Conservation (phyloP, 2,888 invertebrate species). For the Lasius fuliginosus region DNA sequence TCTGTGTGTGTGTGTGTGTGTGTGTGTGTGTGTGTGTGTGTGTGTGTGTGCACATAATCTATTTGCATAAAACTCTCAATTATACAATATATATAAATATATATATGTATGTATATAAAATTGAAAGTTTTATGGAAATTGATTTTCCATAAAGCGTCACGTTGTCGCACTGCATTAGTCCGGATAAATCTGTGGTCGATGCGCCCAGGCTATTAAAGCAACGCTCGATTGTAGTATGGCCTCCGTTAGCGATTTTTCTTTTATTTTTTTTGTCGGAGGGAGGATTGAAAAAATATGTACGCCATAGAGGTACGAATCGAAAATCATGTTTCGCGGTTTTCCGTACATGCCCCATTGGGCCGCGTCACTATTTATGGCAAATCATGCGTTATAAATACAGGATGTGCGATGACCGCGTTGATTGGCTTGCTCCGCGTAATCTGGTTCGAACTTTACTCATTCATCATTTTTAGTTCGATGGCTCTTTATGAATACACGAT, state of each 20-base stretch:
- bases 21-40: too few species aligned
- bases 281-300: constrained; percentile 21
- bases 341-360: background rate
- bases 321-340: constrained; percentile 49
- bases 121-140: constrained; percentile 69
- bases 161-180: constrained; percentile 59
- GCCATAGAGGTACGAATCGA: constrained; percentile 4
- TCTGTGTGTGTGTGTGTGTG: too few species aligned
- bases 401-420: background rate
- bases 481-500: background rate
- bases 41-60: too few species aligned
- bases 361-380: constrained; percentile 51
- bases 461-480: constrained; percentile 1
- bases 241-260: constrained; percentile 24
- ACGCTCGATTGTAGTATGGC: constrained; percentile 36
- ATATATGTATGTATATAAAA: constrained; percentile 22
- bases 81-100: background rate
- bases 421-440: background rate
- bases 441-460: background rate
- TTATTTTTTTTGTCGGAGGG: constrained; percentile 21
- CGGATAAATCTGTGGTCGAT: constrained; percentile 48
- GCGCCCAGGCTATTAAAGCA: constrained; percentile 29
- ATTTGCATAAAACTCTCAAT: too few species aligned
- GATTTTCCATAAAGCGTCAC: constrained; percentile 68
- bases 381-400: constrained; percentile 32